Evolutionary conservation across 1,140 invertebrate genomes (phyloP), one percentile per base, ranked within the genome.

Genomic region (Drosophila nasuta): DNA sequence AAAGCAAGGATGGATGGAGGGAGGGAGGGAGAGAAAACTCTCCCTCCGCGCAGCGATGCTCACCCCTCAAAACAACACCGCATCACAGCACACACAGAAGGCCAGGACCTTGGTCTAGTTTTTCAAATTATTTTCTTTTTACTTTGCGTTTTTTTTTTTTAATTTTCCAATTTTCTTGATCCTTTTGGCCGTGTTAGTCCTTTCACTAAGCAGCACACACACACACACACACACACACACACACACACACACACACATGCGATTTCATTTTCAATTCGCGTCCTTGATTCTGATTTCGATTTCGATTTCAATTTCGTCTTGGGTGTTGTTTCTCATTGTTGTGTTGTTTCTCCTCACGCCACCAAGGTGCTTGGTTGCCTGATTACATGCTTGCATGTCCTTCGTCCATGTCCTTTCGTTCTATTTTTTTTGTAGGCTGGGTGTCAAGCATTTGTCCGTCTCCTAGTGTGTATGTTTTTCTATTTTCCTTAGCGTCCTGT

Each of bases 91-190:
- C 64, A 67, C 52, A 46, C 64, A n/a, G 11, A 59, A 85, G 58
- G 70, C 65, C 81, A 86, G 73, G 79, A 73, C 35, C 69, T 56
- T 87, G 83, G 72, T 80, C 83, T 88, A 87, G 73, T 87, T 87
- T 77, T 68, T 48, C 38, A 57, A 57, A 57, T 57, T 57, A 57
- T 57, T 46, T 59, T 54, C 33, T 63, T 66, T 13, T n/a, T 25
- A 25, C 20, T 25, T 43, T 52, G 48, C 59, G 17, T 28, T 49
- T 38, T 38, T 38, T 38, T 38, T 38, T 28, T 54, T 10, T 41
- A 20, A 38, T 65, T 65, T 57, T 15, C 25, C 25, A 56, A 65
- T 58, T 69, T 63, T 41, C 68, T 30, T 25, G 6, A 51, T 45
- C 15, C 60, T 63, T 62, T 35, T 38, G 35, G 67, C 15, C 48